phyloP scores from a whole-genome alignment of 2,888 invertebrate species.

The Atethmia centrago region DNA sequence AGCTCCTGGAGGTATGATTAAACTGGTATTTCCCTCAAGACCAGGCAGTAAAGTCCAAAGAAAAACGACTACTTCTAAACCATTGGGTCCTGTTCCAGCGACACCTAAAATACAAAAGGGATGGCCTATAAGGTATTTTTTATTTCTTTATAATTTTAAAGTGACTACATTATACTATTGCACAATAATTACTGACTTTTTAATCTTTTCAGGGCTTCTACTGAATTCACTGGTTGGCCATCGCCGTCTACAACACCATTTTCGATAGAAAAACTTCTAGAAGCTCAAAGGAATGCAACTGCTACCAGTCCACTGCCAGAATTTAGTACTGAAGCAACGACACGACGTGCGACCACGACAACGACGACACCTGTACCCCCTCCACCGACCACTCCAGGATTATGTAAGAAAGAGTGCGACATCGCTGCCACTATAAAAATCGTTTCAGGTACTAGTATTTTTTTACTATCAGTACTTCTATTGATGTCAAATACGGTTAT shows the following conservation, averaged over 20 bases:
- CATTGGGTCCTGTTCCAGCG: conserved; percentile 85
- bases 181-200: neutral
- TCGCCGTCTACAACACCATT: conserved; percentile 96
- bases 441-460: conserved; percentile 91
- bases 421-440: conserved; percentile 96
- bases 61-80: conserved; percentile 91
- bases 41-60: conserved; percentile 92
- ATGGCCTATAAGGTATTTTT: conserved; percentile 93
- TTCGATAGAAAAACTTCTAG: conserved; percentile 95
- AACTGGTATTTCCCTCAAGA: conserved; percentile 95
- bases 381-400: conserved; percentile 94
- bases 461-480: neutral
- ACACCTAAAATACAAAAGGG: conserved; percentile 95
- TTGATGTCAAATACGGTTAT: neutral
- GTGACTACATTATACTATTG: neutral
- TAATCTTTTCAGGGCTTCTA: conserved; percentile 92
- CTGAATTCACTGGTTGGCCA: conserved; percentile 98
- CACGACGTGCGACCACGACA: conserved; percentile 89
- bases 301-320: conserved; percentile 89
- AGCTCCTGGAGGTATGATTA: conserved; percentile 88
- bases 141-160: neutral
- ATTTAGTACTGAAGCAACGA: conserved; percentile 87
- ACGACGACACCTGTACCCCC: conserved; percentile 93
- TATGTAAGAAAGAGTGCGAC: conserved; percentile 95
- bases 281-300: conserved; percentile 92